Base-by-base conservation (phyloP, 2,888 invertebrate species). In the Serrognathus titanus region DNA sequence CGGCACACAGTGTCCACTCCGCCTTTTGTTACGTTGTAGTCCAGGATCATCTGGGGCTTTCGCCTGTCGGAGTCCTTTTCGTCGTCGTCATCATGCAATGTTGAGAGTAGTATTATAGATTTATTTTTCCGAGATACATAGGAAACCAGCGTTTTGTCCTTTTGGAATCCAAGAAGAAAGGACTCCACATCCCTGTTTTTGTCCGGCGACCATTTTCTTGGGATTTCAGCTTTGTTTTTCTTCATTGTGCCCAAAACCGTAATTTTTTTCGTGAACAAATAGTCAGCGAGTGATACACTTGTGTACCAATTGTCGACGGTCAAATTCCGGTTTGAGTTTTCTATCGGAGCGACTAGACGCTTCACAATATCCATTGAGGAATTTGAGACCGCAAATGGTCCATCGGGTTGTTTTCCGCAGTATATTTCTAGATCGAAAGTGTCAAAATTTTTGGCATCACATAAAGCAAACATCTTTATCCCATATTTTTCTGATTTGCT, bases 261-360 rank as follows among this genome's bases (percentile, higher is more conserved):
- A 13, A 46, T 40, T 57, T 53, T 58, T 45, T 51, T 39, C 49
- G 6, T 39, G 12, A 54, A 41, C 49, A 54, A 16, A 16, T 16
- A 16, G 16, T 16, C 16, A 49, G 52, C 53, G 2, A 57, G 47
- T 7, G 59, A 53, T 46, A 48, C 48, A 24, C 55, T 52, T 46
- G 47, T 24, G 20, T 24, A 47, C 47, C 20, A 48, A 51, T 51
- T 51, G 40, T 40, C 40, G 39, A 39, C 13, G 16, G 65, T 68
- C 39, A 69, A 58, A 56, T 66, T 69, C 43, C 64, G 48, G 53
- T 61, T 57, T 20, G 62, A 53, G 35, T 51, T 40, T 51, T 51
- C 51, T 24, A 51, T 40, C 4, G 41, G 51, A 45, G 63, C 60
- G 55, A 65, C 59, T 53, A 63, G 56, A 60, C 60, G 51, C 45